A percentile compares a stretch with the other conserved stretches of the same genome.
These are phyloP conservation scores for Eledona agricola DNA, from an alignment of 2,888 invertebrate species.

Conservation along the genomic window DNA sequence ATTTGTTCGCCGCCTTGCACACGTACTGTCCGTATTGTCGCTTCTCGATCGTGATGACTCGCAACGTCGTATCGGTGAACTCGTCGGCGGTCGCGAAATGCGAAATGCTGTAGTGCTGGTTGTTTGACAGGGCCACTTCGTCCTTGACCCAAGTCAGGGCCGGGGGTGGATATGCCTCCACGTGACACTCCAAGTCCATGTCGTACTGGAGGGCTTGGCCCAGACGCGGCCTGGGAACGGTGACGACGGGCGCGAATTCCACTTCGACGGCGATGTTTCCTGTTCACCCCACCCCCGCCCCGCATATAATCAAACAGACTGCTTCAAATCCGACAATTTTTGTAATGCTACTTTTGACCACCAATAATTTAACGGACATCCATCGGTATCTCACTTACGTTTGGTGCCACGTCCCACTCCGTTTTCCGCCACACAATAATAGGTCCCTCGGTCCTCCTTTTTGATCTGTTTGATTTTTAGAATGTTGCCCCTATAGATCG, in stretches of 20 bases:
- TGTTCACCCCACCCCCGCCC: too few species aligned
- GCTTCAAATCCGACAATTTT: neutral
- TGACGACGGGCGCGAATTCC: slow-evolving; percentile 88
- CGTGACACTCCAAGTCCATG: slow-evolving; percentile 93
- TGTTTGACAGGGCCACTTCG: slow-evolving; percentile 81
- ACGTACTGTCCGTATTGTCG: slow-evolving; percentile 86
- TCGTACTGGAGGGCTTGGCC: slow-evolving; percentile 92
- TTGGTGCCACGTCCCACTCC: slow-evolving; percentile 86
- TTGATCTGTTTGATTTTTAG: slow-evolving; percentile 79
- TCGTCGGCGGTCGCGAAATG: slow-evolving; percentile 93
- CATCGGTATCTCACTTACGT: too few species aligned
- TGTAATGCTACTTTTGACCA: neutral
- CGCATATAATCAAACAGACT: too few species aligned
- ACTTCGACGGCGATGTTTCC: slow-evolving; percentile 88
- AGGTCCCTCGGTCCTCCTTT: slow-evolving; percentile 91
- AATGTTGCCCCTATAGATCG: slow-evolving; percentile 83
- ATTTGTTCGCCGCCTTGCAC: slow-evolving; percentile 88
- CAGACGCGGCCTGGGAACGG: slow-evolving; percentile 82
- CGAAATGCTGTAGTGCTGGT: slow-evolving; percentile 90
- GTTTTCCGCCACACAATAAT: slow-evolving; percentile 93
- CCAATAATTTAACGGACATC: too few species aligned
- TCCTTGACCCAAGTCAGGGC: slow-evolving; percentile 93
- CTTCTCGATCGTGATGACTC: slow-evolving; percentile 91
- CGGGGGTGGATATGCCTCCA: slow-evolving; percentile 94
- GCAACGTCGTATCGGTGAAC: slow-evolving; percentile 88